These are phyloP conservation scores for Melanophora roralis DNA, from an alignment of 2,888 invertebrate genomes.

Conservation along the genomic window DNA sequence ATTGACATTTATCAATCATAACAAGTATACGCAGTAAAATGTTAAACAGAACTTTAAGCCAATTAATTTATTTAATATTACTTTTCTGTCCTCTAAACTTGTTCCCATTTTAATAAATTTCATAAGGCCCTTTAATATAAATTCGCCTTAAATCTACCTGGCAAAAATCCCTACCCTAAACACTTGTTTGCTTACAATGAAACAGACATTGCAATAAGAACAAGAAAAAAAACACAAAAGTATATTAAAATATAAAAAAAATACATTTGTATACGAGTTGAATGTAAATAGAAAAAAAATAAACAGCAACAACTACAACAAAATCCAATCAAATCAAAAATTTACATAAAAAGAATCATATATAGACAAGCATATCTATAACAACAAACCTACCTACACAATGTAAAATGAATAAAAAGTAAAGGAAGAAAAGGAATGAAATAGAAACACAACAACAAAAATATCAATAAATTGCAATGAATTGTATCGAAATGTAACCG, in stretches of 20 bases:
- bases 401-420: not conserved
- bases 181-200: not conserved
- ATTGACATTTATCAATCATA: too few species aligned
- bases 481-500: conserved; percentile 40
- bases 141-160: too few species aligned
- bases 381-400: not conserved
- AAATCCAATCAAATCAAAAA: not conserved
- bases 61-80: too few species aligned
- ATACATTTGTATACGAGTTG: not conserved
- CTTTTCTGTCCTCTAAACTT: too few species aligned
- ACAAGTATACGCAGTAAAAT: too few species aligned
- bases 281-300: not conserved
- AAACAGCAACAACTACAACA: not conserved
- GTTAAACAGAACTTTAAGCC: too few species aligned
- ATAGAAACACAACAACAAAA: not conserved
- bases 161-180: not conserved
- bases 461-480: conserved; percentile 25
- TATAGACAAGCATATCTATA: not conserved
- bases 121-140: too few species aligned
- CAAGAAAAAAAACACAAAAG: not conserved
- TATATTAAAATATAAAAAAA: not conserved
- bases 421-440: not conserved
- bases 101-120: too few species aligned
- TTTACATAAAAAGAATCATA: not conserved
- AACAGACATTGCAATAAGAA: not conserved